Evolutionary conservation across 1,140 invertebrate species (phyloP).

Genomic region (Chironomus tepperi): DNA sequence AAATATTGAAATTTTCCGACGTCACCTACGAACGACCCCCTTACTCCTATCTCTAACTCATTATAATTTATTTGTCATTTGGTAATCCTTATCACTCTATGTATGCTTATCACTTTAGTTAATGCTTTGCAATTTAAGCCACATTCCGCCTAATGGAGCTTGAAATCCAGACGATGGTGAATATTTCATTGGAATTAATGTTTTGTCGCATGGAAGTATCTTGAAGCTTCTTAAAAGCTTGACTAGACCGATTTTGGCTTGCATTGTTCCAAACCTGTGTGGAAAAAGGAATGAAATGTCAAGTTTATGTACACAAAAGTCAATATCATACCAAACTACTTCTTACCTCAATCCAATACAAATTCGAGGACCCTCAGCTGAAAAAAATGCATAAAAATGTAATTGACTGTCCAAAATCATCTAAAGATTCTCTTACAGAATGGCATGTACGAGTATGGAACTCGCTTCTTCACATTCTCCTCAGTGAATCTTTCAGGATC

Average conservation of each 20-base stretch:
- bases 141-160: not conserved
- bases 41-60: no score
- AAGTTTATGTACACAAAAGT: no score
- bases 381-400: no score
- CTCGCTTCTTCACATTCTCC: conserved; percentile 38
- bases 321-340: no score
- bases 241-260: not conserved
- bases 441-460: conserved; percentile 42
- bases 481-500: conserved; percentile 64
- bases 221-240: conserved; percentile 30
- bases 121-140: not conserved
- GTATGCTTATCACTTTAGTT: conserved; percentile 30
- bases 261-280: not conserved
- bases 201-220: not conserved
- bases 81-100: conserved; percentile 42
- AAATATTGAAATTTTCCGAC: no score
- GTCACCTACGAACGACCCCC: no score
- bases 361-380: conserved; percentile 46
- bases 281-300: conserved; percentile 28
- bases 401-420: no score
- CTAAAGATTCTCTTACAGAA: conserved; percentile 48
- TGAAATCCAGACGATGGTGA: not conserved
- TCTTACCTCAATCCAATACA: conserved; percentile 43
- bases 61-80: no score
- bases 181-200: conserved; percentile 5